These are phyloP conservation scores for Geophilus truncorum DNA, from an alignment of 2,888 invertebrate genomes.

Conservation along the genomic window DNA sequence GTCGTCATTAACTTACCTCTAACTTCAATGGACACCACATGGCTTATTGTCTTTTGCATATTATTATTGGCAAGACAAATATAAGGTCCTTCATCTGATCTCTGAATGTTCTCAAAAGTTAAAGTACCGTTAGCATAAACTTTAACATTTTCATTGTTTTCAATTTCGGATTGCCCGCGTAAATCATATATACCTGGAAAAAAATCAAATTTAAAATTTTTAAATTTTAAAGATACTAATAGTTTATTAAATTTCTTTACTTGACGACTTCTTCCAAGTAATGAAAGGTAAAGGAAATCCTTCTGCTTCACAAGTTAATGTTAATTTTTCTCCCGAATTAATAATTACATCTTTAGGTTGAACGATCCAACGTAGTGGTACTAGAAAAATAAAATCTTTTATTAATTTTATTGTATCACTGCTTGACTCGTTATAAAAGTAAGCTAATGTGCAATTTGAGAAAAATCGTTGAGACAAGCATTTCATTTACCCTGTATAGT, in stretches of 20 bases:
- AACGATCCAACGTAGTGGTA: background rate
- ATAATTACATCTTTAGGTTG: background rate
- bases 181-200: background rate
- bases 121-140: background rate
- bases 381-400: background rate
- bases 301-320: background rate
- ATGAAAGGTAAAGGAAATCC: background rate
- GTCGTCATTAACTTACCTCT: background rate
- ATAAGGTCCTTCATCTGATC: background rate
- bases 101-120: background rate
- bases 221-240: background rate
- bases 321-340: background rate
- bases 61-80: background rate
- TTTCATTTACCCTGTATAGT: constrained; percentile 17
- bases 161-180: background rate
- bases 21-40: background rate
- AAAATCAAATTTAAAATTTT: background rate
- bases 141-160: background rate
- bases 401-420: background rate
- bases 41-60: background rate
- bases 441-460: background rate
- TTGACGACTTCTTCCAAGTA: background rate
- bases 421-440: too few relatives aligned
- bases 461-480: background rate
- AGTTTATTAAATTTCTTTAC: background rate